Conservation (phyloP, 2,113 vertebrate genomes). For the Herpetotheres cachinnans region DNA sequence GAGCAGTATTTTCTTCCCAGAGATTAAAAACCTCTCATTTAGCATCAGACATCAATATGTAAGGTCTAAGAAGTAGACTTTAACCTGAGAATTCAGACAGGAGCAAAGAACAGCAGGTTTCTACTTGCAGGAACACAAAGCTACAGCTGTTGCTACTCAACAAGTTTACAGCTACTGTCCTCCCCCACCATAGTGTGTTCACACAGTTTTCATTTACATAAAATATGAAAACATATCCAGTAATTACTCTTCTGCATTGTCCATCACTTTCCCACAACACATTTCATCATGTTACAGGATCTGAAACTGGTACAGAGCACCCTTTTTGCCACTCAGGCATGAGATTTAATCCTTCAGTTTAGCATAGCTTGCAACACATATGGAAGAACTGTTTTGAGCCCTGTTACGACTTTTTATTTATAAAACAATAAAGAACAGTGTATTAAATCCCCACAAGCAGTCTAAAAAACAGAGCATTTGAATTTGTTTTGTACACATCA, state of each 20-base stretch:
- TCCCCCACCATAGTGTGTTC: fast-evolving
- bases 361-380: not conserved
- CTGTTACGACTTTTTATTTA: not conserved
- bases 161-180: not conserved
- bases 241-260: not conserved
- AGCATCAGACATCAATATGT: not conserved
- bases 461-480: not conserved
- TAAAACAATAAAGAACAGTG: not conserved
- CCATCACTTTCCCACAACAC: not conserved
- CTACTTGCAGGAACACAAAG: not conserved
- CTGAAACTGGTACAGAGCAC: not conserved
- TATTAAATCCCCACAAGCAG: not conserved
- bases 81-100: not conserved
- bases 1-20: not conserved
- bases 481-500: not conserved
- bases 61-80: not conserved
- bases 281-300: not conserved
- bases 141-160: not conserved
- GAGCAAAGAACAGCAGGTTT: not conserved
- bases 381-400: not conserved
- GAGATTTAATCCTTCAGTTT: not conserved
- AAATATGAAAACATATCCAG: not conserved
- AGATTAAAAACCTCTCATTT: not conserved
- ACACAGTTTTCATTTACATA: not conserved
- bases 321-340: not conserved